Evolutionary conservation across 2,113 vertebrate species (phyloP), one percentile per base, ranked within the genome.

Genomic region (Petroica traversi): DNA sequence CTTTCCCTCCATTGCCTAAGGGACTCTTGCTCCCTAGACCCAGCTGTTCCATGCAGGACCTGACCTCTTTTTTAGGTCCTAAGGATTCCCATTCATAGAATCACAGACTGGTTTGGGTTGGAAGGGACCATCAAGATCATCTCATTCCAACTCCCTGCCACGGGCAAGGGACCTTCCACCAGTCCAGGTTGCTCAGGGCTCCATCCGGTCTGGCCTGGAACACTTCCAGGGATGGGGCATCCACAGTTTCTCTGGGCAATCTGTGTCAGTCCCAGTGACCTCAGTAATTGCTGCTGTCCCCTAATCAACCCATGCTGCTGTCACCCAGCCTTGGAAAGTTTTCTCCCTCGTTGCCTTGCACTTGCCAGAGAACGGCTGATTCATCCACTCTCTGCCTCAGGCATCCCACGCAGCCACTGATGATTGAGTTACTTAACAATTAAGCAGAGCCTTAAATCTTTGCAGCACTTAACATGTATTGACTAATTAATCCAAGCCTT

Each of bases 401-500:
- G 85, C 95, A 96, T 88, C 94, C 88, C 79, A 97, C 93, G n/a
- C 94, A 96, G 92, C 59, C 89, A 12, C 75, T 51, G 92, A 85
- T 90, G 94, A 96, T 59, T 92, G 95, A 96, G 80, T 92, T 90
- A 95, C 67, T 85, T 79, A 85, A 93, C 48, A 79, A 92, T 90
- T 96, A 92, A 94, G 85, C 52, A 96, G 49, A 89, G 33, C 82
- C 67, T 95, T 93, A 93, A 94, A 96, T 95, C 94, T 93, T 88
- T 83, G 88, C 82, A 88, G 88, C 89, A 77, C 71, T 97, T 97
- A 93, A 90, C 72, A 67, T 86, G 88, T 84, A 94, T 90, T 93
- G 88, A 92, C 88, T 96, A 96, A 96, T 97, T 96, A 96, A 96
- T 86, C 64, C 79, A 17, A 95, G 92, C 48, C 33, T 92, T 83